Evolutionary conservation across 2,113 vertebrate species (phyloP).

Genomic region (Tupaia tana): DNA sequence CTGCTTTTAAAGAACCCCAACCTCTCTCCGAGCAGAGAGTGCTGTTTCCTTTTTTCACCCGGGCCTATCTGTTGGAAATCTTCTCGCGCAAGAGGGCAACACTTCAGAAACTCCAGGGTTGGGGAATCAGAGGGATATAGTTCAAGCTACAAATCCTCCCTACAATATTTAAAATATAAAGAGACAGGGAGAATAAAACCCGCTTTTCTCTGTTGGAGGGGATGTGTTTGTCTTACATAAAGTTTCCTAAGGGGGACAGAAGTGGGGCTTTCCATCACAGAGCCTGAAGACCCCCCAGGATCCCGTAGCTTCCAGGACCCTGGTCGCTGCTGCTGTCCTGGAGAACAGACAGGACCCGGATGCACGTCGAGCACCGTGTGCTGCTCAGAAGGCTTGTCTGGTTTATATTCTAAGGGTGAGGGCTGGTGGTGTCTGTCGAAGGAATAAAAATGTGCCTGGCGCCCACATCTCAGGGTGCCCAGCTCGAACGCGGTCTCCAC

Average conservation of each 20-base stretch:
- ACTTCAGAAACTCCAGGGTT: slow-evolving; percentile 87
- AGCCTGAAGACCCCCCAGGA: neutral
- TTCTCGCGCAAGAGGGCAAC: slow-evolving; percentile 83
- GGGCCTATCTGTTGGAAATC: slow-evolving; percentile 86
- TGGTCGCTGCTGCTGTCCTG: accelerated
- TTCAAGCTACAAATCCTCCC: slow-evolving; percentile 70
- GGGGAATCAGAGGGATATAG: slow-evolving; percentile 86
- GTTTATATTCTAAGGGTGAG: neutral
- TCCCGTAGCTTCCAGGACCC: neutral
- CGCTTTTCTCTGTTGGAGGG: slow-evolving; percentile 54
- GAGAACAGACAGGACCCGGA: neutral
- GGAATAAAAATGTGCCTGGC: too few species aligned
- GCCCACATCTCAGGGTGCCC: neutral
- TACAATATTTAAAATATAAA: slow-evolving; percentile 58
- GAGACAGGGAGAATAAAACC: slow-evolving; percentile 17
- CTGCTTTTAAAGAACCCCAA: slow-evolving; percentile 50
- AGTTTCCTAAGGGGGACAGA: neutral
- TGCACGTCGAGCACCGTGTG: accelerated
- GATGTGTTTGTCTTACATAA: neutral
- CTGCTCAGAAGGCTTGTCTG: neutral
- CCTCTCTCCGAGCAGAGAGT: neutral
- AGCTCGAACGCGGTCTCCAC: accelerated
- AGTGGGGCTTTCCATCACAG: neutral
- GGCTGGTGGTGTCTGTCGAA: neutral
- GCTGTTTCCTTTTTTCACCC: slow-evolving; percentile 51